Conservation (phyloP, 2,113 vertebrate species). For the Sitta europaea region DNA sequence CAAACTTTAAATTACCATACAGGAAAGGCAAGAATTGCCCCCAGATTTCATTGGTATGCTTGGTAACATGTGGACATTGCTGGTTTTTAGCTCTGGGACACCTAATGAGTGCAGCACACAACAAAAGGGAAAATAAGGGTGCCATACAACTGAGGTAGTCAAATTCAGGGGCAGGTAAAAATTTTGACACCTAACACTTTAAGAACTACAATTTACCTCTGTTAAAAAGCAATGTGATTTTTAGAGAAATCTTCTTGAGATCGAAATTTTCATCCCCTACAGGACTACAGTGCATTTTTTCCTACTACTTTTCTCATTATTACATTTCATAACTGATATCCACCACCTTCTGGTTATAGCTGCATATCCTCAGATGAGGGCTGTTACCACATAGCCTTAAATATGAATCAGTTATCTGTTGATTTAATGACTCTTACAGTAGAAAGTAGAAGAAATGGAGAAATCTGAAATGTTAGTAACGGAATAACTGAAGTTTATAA, state of each 20-base stretch:
- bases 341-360: not conserved
- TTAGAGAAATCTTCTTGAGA: not conserved
- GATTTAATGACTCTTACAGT: not conserved
- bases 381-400: constrained; percentile 39
- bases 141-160: not conserved
- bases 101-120: not conserved
- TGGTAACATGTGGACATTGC: not conserved
- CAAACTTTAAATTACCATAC: not conserved
- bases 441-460: not conserved
- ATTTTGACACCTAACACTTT: not conserved
- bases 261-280: not conserved
- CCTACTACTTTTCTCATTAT: not conserved
- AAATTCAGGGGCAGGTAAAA: not conserved
- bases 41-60: not conserved
- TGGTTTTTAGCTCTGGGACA: not conserved
- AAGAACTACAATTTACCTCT: not conserved
- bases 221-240: not conserved
- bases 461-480: not conserved
- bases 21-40: not conserved
- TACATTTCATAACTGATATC: not conserved
- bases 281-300: not conserved
- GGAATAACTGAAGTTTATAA: not conserved
- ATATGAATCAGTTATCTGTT: not conserved
- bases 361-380: not conserved
- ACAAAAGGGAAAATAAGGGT: not conserved